Conservation (phyloP, 2,113 vertebrate genomes). For the Ailuropoda melanoleuca region DNA sequence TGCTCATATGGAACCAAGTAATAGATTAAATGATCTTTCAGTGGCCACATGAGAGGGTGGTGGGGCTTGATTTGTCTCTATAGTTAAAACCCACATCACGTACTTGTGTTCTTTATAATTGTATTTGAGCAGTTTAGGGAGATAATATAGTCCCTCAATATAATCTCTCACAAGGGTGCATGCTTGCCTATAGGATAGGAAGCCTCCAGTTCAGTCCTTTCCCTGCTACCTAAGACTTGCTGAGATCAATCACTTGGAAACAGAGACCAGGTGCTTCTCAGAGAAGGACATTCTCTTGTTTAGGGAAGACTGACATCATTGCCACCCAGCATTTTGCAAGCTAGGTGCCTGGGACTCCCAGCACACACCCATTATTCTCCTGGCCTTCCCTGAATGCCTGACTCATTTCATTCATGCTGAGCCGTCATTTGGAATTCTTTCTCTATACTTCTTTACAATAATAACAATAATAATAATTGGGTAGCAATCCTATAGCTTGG, state of each 20-base stretch:
- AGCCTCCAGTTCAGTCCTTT: neutral
- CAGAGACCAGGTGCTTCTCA: neutral
- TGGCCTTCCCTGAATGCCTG: neutral
- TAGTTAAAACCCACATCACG: neutral
- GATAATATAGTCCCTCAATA: neutral
- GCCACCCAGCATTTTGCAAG: neutral
- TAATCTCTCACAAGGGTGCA: neutral
- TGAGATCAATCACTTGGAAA: neutral
- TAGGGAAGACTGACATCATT: neutral
- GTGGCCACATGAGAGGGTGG: neutral
- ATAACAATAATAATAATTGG: neutral
- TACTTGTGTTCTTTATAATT: neutral
- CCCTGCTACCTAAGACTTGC: neutral
- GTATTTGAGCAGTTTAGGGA: neutral
- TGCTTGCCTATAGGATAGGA: neutral
- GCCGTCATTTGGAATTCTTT: neutral
- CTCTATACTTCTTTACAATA: neutral
- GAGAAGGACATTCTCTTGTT: neutral
- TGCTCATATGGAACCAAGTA: slow-evolving; percentile 16
- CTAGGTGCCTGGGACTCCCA: neutral
- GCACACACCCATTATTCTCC: neutral
- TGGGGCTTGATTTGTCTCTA: neutral
- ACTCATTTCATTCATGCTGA: neutral
- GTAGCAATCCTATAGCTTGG: neutral
- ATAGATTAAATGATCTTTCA: slow-evolving; percentile 62